Conservation (phyloP, 2,888 invertebrate species). For the Tinea trinotella region DNA sequence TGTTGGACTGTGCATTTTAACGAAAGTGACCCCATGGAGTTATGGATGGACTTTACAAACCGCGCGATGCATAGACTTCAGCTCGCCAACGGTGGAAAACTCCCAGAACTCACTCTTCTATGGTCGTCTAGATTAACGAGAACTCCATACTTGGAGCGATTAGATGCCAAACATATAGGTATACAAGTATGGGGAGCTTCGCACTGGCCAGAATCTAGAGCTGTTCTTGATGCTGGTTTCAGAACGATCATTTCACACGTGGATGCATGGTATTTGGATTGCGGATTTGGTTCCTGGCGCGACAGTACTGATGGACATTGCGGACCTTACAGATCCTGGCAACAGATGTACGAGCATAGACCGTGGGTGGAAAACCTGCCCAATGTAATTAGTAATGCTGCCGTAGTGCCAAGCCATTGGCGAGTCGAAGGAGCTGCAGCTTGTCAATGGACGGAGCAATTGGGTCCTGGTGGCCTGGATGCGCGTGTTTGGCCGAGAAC, state of each 20-base stretch:
- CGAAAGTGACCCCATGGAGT: constrained; percentile 81
- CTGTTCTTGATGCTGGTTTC: constrained; percentile 83
- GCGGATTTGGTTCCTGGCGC: constrained; percentile 89
- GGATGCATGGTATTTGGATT: constrained; percentile 91
- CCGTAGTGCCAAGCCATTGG: constrained; percentile 57
- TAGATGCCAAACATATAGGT: constrained; percentile 72
- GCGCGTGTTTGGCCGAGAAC: constrained; percentile 87
- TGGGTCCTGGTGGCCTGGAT: constrained; percentile 80
- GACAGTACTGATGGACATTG: constrained; percentile 88
- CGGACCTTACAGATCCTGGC: constrained; percentile 90
- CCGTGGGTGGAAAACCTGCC: constrained; percentile 75
- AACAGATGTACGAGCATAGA: constrained; percentile 86
- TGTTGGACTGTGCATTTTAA: constrained; percentile 85
- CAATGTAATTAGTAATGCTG: constrained; percentile 46
- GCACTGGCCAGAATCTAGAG: constrained; percentile 84
- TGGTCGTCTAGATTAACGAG: constrained; percentile 87
- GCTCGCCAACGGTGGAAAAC: constrained; percentile 72
- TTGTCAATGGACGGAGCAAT: constrained; percentile 89
- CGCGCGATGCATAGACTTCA: constrained; percentile 75
- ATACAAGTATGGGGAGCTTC: constrained; percentile 88
- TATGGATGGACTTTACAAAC: constrained; percentile 85
- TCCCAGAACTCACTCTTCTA: constrained; percentile 73
- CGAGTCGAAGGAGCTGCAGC: constrained; percentile 81
- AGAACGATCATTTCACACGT: constrained; percentile 86
- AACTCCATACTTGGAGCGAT: constrained; percentile 75